A percentile compares a stretch with the other conserved stretches of the same genome.
These are phyloP conservation scores for Hemicentrotus pulcherrimus DNA, from an alignment of 35 echinoderm and acorn worm species.

Conservation along the genomic window DNA sequence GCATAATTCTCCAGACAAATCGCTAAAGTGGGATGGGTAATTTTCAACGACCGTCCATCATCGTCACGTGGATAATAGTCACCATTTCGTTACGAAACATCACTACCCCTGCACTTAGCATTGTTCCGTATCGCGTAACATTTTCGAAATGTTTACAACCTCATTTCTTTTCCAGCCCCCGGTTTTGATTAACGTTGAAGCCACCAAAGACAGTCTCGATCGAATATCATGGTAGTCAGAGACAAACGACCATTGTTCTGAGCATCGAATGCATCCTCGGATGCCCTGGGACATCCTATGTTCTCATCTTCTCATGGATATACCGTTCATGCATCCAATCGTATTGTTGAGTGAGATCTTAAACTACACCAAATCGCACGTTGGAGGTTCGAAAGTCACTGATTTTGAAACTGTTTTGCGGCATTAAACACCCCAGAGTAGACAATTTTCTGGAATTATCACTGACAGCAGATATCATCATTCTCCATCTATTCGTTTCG, in stretches of 20 bases:
- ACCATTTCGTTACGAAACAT: background rate
- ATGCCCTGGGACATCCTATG: background rate
- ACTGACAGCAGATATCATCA: background rate
- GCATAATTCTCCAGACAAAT: background rate
- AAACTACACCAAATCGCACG: background rate
- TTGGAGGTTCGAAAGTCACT: background rate
- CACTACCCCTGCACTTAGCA: background rate
- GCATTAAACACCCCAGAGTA: background rate
- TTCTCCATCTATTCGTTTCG: background rate
- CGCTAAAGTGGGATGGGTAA: background rate
- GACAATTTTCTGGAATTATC: background rate
- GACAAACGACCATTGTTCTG: conserved; percentile 1
- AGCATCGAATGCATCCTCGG: background rate
- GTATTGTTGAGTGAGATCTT: background rate
- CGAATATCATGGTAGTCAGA: background rate
- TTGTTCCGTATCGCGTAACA: background rate
- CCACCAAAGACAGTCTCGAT: background rate
- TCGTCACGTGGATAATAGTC: background rate
- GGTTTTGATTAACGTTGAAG: background rate
- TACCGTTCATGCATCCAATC: background rate
- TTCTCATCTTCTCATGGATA: background rate
- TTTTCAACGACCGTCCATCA: background rate
- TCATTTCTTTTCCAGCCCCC: background rate
- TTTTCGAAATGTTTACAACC: background rate
- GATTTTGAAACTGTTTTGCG: background rate